Base-by-base conservation (phyloP, 2,113 vertebrate genomes). In the Sardina pilchardus region DNA sequence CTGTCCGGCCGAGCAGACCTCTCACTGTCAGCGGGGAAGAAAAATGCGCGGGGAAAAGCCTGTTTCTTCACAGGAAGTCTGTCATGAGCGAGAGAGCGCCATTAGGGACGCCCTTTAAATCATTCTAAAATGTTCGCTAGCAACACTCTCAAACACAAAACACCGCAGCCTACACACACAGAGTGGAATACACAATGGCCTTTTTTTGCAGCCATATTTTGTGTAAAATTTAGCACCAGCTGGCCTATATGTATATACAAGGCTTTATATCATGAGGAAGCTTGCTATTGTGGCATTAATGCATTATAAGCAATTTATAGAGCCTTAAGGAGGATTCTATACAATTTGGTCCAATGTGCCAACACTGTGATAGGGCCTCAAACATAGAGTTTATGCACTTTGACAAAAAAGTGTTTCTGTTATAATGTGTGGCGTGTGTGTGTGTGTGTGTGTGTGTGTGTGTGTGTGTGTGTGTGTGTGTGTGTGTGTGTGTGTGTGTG, bases 41-140 rank as follows among this genome's bases (percentile, higher is more conserved):
- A 30, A 34, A 71, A 71, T 71, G 63, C 9, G 26, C 9, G 26
- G n/a, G 63, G 26, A 12, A 30, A 71, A 34, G 63, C 63, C 26
- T 71, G n/a, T 71, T 71, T 71, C 63, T 71, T 71, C 26, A 71
- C 63, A 71, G 63, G 63, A 71, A 71, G 63, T 71, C 63, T 34
- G 63, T 71, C 63, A 71, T 71, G 26, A 71, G 63, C 8, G 63
- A 71, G 63, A 8, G n/a, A 71, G 63, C 16, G 2, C 63, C 63
- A 71, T 71, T 71, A 71, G 63, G 26, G 36, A 71, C 83, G 6
- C 59, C 82, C 63, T 71, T 71, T 71, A 71, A 71, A 71, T 71
- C 63, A 71, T 71, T 34, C 63, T 10, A 30, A 34, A 71, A 71
- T 30, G 81, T 44, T 71, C n/a, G 63, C 63, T 47, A 82, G 42